These are phyloP conservation scores for Hapalemur alaotrensis DNA, from an alignment of 2,797 vertebrate species.

Conservation along the genomic window DNA sequence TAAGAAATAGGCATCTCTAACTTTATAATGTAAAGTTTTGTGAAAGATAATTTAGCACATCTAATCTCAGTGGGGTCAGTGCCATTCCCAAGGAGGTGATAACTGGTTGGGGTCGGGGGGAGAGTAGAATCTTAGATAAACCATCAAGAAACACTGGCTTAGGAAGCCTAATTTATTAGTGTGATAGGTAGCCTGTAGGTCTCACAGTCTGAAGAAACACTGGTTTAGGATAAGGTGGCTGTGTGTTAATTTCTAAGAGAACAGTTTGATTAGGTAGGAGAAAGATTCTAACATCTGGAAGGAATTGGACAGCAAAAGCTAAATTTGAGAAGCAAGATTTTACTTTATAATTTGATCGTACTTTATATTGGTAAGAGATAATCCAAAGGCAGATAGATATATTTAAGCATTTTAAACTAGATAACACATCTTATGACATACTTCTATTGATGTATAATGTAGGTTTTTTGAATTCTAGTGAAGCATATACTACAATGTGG, in stretches of 20 bases:
- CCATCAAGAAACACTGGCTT: not conserved
- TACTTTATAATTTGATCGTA: not conserved
- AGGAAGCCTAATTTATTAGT: not conserved
- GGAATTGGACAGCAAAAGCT: conserved; percentile 9
- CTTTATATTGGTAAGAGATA: conserved; percentile 14
- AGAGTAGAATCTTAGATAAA: not conserved
- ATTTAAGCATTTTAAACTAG: not conserved
- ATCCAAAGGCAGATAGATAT: not conserved
- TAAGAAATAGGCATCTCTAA: not conserved
- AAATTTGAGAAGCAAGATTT: not conserved
- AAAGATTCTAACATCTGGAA: not conserved
- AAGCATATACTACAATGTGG: not conserved
- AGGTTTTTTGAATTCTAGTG: not conserved
- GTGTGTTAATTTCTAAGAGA: not conserved
- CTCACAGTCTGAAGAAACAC: not conserved
- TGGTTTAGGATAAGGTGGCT: not conserved
- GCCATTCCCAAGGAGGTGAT: not conserved
- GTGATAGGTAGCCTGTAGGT: not conserved
- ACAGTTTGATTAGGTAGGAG: not conserved
- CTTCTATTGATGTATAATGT: not conserved
- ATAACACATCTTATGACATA: not conserved
- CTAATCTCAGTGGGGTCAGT: not conserved
- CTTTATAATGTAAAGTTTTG: not conserved
- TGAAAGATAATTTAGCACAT: not conserved
- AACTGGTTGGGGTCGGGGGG: not conserved